Evolutionary conservation across 2,113 vertebrate genomes (phyloP).

Genomic region (Corvus moneduloides): DNA sequence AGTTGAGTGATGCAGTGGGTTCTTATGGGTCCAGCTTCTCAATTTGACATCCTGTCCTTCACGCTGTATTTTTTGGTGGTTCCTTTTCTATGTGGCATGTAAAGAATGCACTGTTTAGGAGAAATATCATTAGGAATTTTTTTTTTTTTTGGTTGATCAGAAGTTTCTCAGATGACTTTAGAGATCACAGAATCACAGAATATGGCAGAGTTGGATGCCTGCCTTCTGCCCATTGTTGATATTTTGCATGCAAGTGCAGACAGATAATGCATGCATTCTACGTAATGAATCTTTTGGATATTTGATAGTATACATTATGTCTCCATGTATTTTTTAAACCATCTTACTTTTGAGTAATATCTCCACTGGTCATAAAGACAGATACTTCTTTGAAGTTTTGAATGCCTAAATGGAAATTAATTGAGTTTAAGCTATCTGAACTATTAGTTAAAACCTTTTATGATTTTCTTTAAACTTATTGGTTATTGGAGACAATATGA

Average conservation of each 20-base stretch:
- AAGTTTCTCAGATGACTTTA: not conserved
- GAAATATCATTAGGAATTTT: not conserved
- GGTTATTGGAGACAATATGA: not conserved
- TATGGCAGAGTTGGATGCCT: not conserved
- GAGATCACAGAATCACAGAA: not conserved
- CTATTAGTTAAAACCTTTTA: not conserved
- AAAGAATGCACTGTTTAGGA: not conserved
- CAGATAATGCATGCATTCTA: not conserved
- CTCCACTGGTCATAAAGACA: not conserved
- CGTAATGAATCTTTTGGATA: not conserved
- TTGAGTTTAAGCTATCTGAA: not conserved
- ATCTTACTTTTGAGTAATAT: not conserved
- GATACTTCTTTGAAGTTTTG: not conserved
- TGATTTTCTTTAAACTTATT: not conserved
- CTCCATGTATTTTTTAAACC: not conserved
- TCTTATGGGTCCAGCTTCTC: not conserved
- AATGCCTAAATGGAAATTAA: not conserved
- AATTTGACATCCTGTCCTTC: not conserved
- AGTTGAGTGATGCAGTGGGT: not conserved
- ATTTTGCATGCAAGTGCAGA: not conserved
- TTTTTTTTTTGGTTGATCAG: not conserved
- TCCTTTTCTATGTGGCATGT: not conserved
- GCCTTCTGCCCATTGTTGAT: not conserved
- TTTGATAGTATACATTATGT: not conserved
- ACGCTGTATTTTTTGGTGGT: not conserved